Percentiles rank a stretch among this genome's conserved stretches.
phyloP scores from a whole-genome alignment of 2,888 invertebrate species.

The Gortyna flavago region DNA sequence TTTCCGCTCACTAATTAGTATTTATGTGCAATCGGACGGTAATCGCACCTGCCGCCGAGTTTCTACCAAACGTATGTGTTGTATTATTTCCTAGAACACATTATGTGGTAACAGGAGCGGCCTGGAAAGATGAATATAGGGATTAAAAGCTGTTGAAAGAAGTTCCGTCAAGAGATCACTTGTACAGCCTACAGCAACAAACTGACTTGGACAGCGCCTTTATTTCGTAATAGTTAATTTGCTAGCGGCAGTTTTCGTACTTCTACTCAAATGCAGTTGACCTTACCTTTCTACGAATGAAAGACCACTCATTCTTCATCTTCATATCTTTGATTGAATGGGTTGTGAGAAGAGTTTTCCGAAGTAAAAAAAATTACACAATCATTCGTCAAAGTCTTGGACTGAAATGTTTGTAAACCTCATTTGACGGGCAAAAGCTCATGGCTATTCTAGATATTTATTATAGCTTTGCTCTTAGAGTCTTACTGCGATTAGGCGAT shows the following conservation, averaged over 20 bases:
- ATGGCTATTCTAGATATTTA: conserved; percentile 18
- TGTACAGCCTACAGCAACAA: not conserved
- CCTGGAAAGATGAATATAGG: not conserved
- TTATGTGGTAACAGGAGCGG: conserved; percentile 50
- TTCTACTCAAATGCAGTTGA: not conserved
- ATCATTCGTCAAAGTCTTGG: not conserved
- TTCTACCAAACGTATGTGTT: conserved; percentile 49
- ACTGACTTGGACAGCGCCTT: not conserved
- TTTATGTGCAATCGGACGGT: conserved; percentile 66
- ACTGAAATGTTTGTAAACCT: conserved; percentile 51
- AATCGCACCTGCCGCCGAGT: conserved; percentile 68
- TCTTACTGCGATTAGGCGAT: conserved; percentile 10
- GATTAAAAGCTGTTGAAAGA: conserved; percentile 19
- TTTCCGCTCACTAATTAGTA: conserved; percentile 76
- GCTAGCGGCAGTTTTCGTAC: not conserved
- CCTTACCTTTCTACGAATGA: not conserved
- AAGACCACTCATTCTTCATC: not conserved
- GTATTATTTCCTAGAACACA: conserved; percentile 66
- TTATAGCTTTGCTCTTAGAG: not conserved
- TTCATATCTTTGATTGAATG: not conserved
- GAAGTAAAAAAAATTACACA: not conserved
- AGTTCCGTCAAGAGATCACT: not conserved
- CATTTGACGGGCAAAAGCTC: conserved; percentile 29
- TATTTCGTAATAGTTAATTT: not conserved
- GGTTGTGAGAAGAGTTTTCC: not conserved